Base-by-base conservation (phyloP, 1,140 invertebrate species). In the Argopecten irradians region DNA sequence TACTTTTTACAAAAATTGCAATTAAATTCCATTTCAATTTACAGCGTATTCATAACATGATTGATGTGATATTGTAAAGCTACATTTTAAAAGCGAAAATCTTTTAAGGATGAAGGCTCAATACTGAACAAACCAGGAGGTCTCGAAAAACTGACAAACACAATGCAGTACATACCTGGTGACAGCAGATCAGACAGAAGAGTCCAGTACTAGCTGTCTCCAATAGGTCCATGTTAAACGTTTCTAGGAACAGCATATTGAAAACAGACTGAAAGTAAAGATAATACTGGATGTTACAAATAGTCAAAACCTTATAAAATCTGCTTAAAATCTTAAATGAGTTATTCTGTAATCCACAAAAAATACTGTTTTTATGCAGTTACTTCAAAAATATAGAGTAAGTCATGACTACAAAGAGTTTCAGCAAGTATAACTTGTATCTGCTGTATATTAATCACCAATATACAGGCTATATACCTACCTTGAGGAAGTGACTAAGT, bases 121-220 rank as follows among this genome's bases (percentile, higher is more conserved):
- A n/a, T n/a, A n/a, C n/a, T n/a, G n/a, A n/a, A n/a, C n/a, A n/a
- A n/a, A n/a, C n/a, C n/a, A n/a, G n/a, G n/a, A n/a, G n/a, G n/a
- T n/a, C n/a, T n/a, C n/a, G n/a, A n/a, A n/a, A n/a, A n/a, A n/a
- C n/a, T n/a, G n/a, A n/a, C n/a, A n/a, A n/a, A n/a, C n/a, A n/a
- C n/a, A n/a, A n/a, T n/a, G n/a, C n/a, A n/a, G 1, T 34, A 93
- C 93, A 92, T 92, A 96, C 96, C 94, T 96, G 96, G 94, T 97
- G 97, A 94, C 97, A 97, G 93, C 97, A 97, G 88, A 98, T 97
- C 1, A 98, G 95, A 89, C 96, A 96, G 94, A 97, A 97, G 34
- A 98, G 94, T n/a, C 97, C 96, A 33, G 95, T 95, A 89, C 97
- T 96, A n/a, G 96, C 96, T 32, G 96, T 95, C 19, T 96, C 95